phyloP scores from a whole-genome alignment of 2,888 invertebrate species.

The Mythimna impura region DNA sequence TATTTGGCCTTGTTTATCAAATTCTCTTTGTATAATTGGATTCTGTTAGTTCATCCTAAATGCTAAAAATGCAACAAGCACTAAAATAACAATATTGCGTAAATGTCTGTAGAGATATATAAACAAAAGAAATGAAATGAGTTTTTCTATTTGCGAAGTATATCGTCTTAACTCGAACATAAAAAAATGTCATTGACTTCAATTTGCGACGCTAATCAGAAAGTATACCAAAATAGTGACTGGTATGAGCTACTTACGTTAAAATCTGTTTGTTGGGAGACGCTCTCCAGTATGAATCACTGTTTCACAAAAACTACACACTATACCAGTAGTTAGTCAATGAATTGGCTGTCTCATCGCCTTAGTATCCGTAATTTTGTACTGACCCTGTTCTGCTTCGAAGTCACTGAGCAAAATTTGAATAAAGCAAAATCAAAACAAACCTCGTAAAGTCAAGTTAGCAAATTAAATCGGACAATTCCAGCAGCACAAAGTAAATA shows the following conservation, averaged over 20 bases:
- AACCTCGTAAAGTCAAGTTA: neutral
- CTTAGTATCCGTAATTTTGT: conserved; percentile 18
- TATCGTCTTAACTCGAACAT: conserved; percentile 35
- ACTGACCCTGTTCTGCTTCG: conserved; percentile 32
- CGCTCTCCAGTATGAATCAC: conserved; percentile 55
- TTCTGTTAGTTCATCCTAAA: neutral
- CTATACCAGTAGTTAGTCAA: conserved; percentile 46
- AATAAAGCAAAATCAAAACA: conserved; percentile 8
- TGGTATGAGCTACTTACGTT: conserved; percentile 38
- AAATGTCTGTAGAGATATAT: neutral
- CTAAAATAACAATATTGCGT: neutral
- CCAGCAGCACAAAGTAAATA: conserved; percentile 34
- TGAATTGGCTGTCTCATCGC: conserved; percentile 57
- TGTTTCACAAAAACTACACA: conserved; percentile 52
- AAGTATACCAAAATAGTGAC: conserved; percentile 8
- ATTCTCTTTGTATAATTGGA: neutral
- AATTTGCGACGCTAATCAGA: conserved; percentile 22
- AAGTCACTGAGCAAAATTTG: neutral
- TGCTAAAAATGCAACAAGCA: neutral
- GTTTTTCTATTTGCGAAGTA: neutral
- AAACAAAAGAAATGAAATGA: neutral
- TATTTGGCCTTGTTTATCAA: neutral
- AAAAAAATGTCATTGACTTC: conserved; percentile 52
- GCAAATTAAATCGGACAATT: conserved; percentile 1
- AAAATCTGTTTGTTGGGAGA: conserved; percentile 1